phyloP scores from a whole-genome alignment of 1,140 invertebrate species.

The Conus ventricosus region DNA sequence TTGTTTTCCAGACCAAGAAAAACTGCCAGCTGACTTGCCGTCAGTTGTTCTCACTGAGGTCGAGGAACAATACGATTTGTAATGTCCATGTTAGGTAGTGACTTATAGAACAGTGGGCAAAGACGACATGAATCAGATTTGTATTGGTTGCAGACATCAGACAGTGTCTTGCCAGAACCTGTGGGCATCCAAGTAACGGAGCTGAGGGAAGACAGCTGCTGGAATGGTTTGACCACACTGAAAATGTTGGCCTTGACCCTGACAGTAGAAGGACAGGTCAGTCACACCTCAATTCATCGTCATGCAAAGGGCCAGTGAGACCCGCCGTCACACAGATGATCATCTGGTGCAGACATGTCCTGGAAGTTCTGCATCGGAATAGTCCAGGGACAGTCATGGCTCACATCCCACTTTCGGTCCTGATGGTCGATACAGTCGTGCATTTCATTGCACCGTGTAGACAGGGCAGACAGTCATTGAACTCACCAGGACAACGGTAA shows the following conservation, averaged over 20 bases:
- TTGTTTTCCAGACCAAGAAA: no score
- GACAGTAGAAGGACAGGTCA: slow-evolving; percentile 9
- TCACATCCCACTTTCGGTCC: slow-evolving; percentile 31
- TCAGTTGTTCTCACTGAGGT: no score
- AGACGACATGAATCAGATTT: neutral
- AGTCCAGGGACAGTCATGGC: slow-evolving; percentile 21
- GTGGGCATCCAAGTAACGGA: neutral
- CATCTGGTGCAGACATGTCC: slow-evolving; percentile 15
- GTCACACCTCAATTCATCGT: slow-evolving; percentile 18
- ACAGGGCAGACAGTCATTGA: slow-evolving; percentile 29
- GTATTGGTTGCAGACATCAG: neutral
- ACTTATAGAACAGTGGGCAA: neutral
- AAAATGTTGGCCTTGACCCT: neutral
- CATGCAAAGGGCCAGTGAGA: slow-evolving; percentile 11
- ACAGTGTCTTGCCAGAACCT: no score
- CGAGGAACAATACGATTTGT: no score
- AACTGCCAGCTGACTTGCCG: no score
- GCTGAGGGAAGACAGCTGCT: neutral
- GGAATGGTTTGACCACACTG: neutral
- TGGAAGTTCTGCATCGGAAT: slow-evolving; percentile 13
- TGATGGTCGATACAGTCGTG: slow-evolving; percentile 25
- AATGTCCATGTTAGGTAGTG: neutral
- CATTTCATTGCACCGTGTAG: slow-evolving; percentile 26
- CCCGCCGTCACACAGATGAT: neutral
- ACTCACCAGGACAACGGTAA: neutral